Evolutionary conservation across 2,888 invertebrate genomes (phyloP).

Genomic region (Zaprionus obscuricornis): DNA sequence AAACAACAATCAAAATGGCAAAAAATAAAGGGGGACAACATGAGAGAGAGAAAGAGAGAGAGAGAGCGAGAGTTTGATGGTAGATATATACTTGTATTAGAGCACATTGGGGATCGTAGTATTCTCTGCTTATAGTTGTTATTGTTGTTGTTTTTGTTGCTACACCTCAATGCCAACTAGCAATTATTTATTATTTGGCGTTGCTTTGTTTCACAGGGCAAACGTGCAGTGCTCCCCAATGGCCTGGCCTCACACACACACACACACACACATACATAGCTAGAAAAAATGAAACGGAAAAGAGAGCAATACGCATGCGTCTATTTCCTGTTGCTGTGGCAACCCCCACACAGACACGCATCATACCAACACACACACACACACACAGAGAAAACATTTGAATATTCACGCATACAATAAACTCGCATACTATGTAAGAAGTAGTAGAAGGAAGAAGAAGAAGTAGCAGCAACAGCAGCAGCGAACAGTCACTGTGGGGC

Average conservation of each 20-base stretch:
- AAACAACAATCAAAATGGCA: constrained; percentile 13
- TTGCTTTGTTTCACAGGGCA: constrained; percentile 72
- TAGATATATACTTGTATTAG: constrained; percentile 2
- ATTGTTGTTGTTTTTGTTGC: constrained; percentile 10
- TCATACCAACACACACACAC: constrained; percentile 30
- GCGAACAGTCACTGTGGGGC: constrained; percentile 22
- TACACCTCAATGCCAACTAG: constrained; percentile 77
- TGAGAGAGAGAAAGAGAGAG: neutral
- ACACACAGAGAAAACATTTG: constrained; percentile 54
- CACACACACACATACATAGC: constrained; percentile 15
- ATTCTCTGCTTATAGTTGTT: constrained; percentile 19
- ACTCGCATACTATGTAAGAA: constrained; percentile 56
- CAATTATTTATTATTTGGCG: constrained; percentile 78
- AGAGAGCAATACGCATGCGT: constrained; percentile 76
- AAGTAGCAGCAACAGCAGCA: too few species aligned
- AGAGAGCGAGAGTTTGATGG: constrained; percentile 14
- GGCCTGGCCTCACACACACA: constrained; percentile 35
- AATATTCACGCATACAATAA: constrained; percentile 79
- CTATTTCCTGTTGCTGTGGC: constrained; percentile 80
- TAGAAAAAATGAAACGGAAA: constrained; percentile 18
- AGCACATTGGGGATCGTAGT: constrained; percentile 21
- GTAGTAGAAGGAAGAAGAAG: constrained; percentile 4
- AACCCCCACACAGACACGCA: constrained; percentile 65
- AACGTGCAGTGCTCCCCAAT: constrained; percentile 61
- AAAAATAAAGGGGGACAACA: constrained; percentile 1